phyloP scores from a whole-genome alignment of 2,797 vertebrate species.

The Xenopus petersii region DNA sequence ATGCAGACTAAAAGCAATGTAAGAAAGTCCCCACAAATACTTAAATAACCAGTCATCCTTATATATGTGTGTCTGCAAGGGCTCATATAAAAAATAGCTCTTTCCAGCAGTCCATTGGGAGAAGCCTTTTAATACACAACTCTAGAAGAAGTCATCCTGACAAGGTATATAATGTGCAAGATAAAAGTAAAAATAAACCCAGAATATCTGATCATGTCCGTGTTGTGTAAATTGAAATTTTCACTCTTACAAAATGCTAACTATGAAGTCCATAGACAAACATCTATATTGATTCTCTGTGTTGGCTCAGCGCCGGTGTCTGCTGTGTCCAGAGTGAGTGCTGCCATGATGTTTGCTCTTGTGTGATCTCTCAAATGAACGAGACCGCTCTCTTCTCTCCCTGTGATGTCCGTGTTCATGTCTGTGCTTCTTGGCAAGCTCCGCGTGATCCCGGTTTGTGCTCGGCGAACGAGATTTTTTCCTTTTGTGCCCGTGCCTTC shows the following conservation, averaged over 20 bases:
- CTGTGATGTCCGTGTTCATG: conserved; percentile 87
- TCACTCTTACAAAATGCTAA: conserved; percentile 54
- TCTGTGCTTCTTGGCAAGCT: conserved; percentile 89
- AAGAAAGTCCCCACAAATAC: conserved; percentile 83
- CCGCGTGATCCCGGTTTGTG: conserved; percentile 80
- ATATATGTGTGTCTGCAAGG: conserved; percentile 83
- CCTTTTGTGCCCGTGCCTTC: conserved; percentile 89
- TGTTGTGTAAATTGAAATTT: conserved; percentile 54
- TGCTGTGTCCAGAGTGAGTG: conserved; percentile 84
- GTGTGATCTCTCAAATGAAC: conserved; percentile 90
- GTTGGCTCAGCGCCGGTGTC: conserved; percentile 82
- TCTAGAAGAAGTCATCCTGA: conserved; percentile 69
- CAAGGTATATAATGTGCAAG: conserved; percentile 79
- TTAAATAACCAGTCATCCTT: conserved; percentile 82
- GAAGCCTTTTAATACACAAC: conserved; percentile 68
- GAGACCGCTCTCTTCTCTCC: conserved; percentile 86
- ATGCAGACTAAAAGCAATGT: conserved; percentile 99
- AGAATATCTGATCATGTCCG: conserved; percentile 51
- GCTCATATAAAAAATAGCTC: conserved; percentile 80
- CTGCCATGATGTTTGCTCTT: conserved; percentile 91
- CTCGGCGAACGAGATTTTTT: conserved; percentile 87
- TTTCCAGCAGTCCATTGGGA: conserved; percentile 74
- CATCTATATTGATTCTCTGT: conserved; percentile 14
- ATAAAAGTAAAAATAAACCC: conserved; percentile 62
- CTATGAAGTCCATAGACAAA: conserved; percentile 64